phyloP scores from a whole-genome alignment of 2,113 vertebrate genomes.

The Gasterosteus nipponicus region DNA sequence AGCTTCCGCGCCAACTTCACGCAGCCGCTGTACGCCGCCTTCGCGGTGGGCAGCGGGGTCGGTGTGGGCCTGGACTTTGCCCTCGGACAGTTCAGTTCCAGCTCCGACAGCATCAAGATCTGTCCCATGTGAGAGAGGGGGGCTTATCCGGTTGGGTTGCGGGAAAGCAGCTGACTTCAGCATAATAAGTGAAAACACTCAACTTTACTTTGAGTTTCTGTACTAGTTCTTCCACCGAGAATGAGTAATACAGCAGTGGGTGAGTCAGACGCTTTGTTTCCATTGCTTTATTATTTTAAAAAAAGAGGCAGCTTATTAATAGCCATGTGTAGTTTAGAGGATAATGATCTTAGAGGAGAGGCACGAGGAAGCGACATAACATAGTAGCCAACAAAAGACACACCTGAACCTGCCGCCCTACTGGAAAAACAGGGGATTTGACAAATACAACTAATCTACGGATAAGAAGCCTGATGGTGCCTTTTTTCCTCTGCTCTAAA shows the following conservation, averaged over 20 bases:
- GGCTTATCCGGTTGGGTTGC: no score
- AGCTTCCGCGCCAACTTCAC: conserved; percentile 80
- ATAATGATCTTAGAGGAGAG: conserved; percentile 26
- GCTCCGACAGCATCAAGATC: conserved; percentile 81
- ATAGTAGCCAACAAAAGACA: conserved; percentile 12
- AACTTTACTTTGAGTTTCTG: not conserved
- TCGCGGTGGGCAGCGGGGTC: conserved; percentile 80
- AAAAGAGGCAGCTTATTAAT: conserved; percentile 51
- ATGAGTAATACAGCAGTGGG: not conserved
- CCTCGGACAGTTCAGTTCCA: conserved; percentile 77
- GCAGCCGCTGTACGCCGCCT: conserved; percentile 75
- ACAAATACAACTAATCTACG: conserved; percentile 3
- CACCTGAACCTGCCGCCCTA: conserved; percentile 25
- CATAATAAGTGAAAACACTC: not conserved
- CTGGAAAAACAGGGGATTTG: not conserved
- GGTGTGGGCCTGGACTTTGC: conserved; percentile 83
- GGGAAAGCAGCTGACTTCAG: not conserved
- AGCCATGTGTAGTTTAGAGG: conserved; percentile 45
- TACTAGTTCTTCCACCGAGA: not conserved
- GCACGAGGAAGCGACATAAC: conserved; percentile 17
- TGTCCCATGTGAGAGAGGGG: conserved; percentile 72
- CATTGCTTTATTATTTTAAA: conserved; percentile 68
- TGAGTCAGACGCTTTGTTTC: conserved; percentile 16
- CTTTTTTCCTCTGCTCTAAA: not conserved
- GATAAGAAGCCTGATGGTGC: conserved; percentile 6